A percentile compares a stretch with the other conserved stretches of the same genome.
These are phyloP conservation scores for Polyommatus iphigenia DNA, from an alignment of 2,888 invertebrate genomes.

Conservation along the genomic window DNA sequence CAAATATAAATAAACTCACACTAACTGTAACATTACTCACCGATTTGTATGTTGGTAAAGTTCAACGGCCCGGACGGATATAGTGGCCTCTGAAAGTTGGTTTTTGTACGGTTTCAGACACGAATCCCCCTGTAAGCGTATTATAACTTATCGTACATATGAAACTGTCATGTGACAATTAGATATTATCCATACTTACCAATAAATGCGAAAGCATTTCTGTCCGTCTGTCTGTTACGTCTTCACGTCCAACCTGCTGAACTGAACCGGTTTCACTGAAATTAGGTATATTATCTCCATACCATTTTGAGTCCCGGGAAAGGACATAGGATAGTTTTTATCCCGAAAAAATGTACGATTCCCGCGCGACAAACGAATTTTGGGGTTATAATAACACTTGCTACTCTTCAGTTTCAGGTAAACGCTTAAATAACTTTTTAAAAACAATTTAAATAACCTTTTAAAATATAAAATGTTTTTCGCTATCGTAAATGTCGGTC, in stretches of 20 bases:
- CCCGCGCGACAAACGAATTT: too few relatives aligned
- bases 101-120: neutral
- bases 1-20: conserved; percentile 25
- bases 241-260: too few relatives aligned
- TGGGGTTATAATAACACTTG: neutral
- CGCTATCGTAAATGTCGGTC: neutral
- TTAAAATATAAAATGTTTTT: conserved; percentile 1
- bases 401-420: neutral
- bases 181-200: neutral
- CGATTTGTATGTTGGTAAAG: conserved; percentile 22
- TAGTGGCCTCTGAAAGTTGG: conserved; percentile 4
- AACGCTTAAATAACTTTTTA: neutral
- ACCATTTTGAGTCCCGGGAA: too few relatives aligned
- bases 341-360: too few relatives aligned
- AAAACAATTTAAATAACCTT: neutral
- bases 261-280: too few relatives aligned
- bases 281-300: too few relatives aligned
- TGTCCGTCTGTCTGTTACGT: too few relatives aligned
- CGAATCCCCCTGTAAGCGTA: conserved; percentile 9
- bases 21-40: conserved; percentile 26
- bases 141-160: conserved; percentile 19
- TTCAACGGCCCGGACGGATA: conserved; percentile 8
- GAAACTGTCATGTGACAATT: neutral
- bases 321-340: too few relatives aligned
- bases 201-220: neutral